These are phyloP conservation scores for Rhinoptilus africanus DNA, from an alignment of 2,113 vertebrate genomes.

Conservation along the genomic window DNA sequence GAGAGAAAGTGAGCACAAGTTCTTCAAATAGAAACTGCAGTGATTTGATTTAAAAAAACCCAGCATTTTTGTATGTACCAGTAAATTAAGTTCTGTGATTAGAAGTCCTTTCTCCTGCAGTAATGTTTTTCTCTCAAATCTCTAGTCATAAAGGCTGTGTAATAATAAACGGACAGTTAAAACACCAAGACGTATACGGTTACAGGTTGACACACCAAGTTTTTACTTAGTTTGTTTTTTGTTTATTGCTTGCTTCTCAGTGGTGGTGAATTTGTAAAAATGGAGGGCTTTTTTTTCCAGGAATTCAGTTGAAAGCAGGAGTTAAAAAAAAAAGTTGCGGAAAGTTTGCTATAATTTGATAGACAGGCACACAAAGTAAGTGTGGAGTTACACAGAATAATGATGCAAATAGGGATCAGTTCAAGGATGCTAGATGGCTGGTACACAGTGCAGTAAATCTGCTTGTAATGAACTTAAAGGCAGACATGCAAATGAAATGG, in stretches of 20 bases:
- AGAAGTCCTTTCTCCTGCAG: neutral
- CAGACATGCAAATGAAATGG: neutral
- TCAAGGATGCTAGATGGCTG: neutral
- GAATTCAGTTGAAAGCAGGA: neutral
- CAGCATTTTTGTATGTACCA: neutral
- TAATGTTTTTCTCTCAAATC: neutral
- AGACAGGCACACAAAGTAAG: neutral
- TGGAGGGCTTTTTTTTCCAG: neutral
- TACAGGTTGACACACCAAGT: neutral
- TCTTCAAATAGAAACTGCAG: neutral
- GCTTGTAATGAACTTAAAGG: neutral
- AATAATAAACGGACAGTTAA: neutral
- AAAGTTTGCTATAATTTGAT: neutral
- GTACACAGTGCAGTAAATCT: neutral
- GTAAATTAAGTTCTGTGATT: conserved; percentile 12
- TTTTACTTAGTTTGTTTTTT: neutral
- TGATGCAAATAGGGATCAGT: neutral
- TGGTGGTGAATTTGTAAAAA: neutral
- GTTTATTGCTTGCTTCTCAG: neutral
- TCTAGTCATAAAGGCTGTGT: neutral
- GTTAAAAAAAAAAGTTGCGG: neutral
- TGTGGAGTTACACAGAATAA: neutral
- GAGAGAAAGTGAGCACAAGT: neutral
- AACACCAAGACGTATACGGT: neutral
- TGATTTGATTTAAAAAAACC: neutral